Evolutionary conservation across 2,888 invertebrate species (phyloP).

Genomic region (Lasioglossum leucozonium): DNA sequence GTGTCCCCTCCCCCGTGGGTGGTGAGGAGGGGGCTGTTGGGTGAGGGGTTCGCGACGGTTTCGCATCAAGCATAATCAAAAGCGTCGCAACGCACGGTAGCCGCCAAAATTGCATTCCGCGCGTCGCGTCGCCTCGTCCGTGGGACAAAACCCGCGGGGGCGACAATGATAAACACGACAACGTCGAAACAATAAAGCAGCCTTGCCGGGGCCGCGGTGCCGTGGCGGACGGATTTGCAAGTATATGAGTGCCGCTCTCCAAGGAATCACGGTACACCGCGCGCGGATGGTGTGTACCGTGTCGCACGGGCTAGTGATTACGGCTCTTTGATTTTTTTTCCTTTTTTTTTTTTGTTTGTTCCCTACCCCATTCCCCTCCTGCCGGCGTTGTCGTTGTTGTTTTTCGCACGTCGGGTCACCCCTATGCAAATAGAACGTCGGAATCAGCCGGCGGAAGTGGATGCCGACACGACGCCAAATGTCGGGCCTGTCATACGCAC

Average conservation of each 20-base stretch:
- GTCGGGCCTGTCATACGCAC: constrained; percentile 69
- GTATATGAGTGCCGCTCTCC: constrained; percentile 40
- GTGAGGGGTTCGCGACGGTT: neutral
- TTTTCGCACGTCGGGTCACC: constrained; percentile 15
- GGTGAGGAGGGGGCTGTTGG: too few relatives aligned
- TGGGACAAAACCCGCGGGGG: neutral
- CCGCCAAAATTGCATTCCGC: neutral
- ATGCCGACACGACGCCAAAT: constrained; percentile 61
- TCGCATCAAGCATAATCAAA: constrained; percentile 17
- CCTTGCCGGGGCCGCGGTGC: neutral
- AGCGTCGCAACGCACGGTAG: neutral
- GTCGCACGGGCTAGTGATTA: constrained; percentile 56
- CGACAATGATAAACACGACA: constrained; percentile 3
- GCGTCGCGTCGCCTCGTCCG: neutral
- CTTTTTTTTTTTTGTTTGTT: constrained; percentile 11
- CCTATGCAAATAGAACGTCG: constrained; percentile 71
- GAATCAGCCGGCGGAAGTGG: constrained; percentile 69
- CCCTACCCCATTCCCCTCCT: too few relatives aligned
- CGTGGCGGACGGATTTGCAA: constrained; percentile 36
- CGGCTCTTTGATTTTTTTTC: constrained; percentile 8
- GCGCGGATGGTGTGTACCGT: constrained; percentile 17
- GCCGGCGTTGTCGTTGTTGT: neutral
- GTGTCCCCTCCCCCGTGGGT: neutral
- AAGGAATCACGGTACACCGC: constrained; percentile 43
- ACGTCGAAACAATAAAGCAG: constrained; percentile 28